Evolutionary conservation across 2,888 invertebrate species (phyloP), one percentile per base, ranked within the genome.

Genomic region (Leptopilina myrica): DNA sequence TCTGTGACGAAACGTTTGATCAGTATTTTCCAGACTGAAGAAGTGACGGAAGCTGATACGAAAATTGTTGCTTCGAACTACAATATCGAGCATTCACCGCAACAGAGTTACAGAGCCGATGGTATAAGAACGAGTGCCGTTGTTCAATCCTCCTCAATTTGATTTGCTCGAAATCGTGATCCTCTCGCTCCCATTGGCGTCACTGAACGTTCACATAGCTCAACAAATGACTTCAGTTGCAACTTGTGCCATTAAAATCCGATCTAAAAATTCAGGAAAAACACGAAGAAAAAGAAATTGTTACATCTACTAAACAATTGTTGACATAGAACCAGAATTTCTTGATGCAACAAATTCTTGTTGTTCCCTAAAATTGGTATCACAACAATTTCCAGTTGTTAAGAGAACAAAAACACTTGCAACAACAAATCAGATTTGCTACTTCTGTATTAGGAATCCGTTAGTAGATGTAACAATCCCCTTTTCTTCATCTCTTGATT

Each of bases 71-170:
- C 14, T 66, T 66, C 15, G 15, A 64, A 64, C 64, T 65, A 65
- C 33, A 64, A 64, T 64, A 64, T 64, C 64, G 64, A 64, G 40
- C 64, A 64, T 64, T 64, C 20, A 64, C 64, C 33, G 64, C 64
- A 20, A 20, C 20, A 20, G 20, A 20, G 20, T 20, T 20, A 20
- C 20, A 20, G 20, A 20, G 26, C 26, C 64, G 12, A 2, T 64
- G 14, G 64, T 40, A 64, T 64, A 64, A 64, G 64, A 64, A 64
- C 64, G 64, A 64, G 64, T 64, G 64, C 64, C 64, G 64, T 64
- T 64, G 64, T 64, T 64, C 64, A 64, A 64, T 64, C 64, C 64
- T 33, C 43, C 26, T 64, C 64, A 40, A 40, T 64, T 64, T 40
- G 15, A 64, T 64, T 33, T 64, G 64, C 64, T 64, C 26, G 64